Evolutionary conservation across 2,113 vertebrate species (phyloP), one percentile per base, ranked within the genome.

Genomic region (Hymenochirus boettgeri): DNA sequence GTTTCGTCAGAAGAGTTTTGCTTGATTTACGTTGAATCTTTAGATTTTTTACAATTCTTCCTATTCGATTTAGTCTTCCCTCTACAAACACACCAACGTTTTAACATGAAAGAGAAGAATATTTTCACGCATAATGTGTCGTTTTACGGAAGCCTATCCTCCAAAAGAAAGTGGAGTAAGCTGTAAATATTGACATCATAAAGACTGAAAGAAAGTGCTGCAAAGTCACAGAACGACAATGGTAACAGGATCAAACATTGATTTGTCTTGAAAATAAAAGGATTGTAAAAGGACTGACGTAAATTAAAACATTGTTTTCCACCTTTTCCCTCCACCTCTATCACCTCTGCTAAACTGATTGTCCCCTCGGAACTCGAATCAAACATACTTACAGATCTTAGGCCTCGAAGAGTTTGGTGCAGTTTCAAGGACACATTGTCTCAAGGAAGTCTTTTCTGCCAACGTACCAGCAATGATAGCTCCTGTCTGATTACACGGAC

Each of bases 391-490:
- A 97, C 94, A 87, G 81, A 85, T 92, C 90, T 90, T 85, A 85
- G 89, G 89, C 91, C 93, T 93, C 91, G 90, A 91, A 95, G 94
- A 97, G 89, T 96, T 95, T 91, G 91, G 86, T 95, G 92, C 93
- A 92, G 90, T 91, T 96, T 97, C 94, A 97, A 97, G 94, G 94
- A 94, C 94, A 95, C 92, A 93, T 86, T 86, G 84, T 90, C 88
- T 91, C 81, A 82, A 83, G 80, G 88, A 90, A 90, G 87, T 80
- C 85, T 86, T n/a, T n/a, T 42, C n/a, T n/a, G n/a, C n/a, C n/a
- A n/a, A n/a, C n/a, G n/a, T n/a, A n/a, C n/a, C n/a, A 88, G 86
- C 83, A 85, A 83, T 87, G 80, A 81, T 84, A 80, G 82, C 82
- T 87, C 82, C 76, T 81, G 87, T 90, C 85, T 84, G 86, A 85